Evolutionary conservation across 2,888 invertebrate genomes (phyloP).

Genomic region (Agapetus fuscipes): DNA sequence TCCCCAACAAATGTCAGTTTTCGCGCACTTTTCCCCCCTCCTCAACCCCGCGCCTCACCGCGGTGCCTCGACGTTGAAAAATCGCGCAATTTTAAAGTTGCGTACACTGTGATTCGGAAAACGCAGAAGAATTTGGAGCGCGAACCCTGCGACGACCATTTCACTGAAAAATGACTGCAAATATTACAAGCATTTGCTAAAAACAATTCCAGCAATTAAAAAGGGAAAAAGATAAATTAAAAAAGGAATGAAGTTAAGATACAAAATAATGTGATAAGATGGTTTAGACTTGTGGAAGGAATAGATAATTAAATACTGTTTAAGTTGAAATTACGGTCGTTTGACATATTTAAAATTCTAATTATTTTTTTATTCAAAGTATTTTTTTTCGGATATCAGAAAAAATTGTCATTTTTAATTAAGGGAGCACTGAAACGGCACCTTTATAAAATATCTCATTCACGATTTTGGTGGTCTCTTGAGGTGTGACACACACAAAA

Average conservation of each 20-base stretch:
- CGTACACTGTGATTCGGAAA: constrained; percentile 19
- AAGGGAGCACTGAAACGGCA: too few species aligned
- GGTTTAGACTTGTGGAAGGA: too few species aligned
- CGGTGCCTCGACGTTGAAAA: constrained; percentile 22
- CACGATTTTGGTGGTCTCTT: too few species aligned
- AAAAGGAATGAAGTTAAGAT: neutral
- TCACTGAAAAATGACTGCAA: too few species aligned
- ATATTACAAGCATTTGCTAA: too few species aligned
- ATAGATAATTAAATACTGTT: neutral
- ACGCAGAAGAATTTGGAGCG: constrained; percentile 14
- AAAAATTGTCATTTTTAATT: too few species aligned
- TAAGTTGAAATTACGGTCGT: too few species aligned
- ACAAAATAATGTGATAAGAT: neutral
- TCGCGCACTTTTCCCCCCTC: neutral
- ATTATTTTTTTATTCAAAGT: neutral
- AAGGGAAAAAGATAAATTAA: neutral
- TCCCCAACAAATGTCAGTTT: neutral
- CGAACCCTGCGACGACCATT: constrained; percentile 6
- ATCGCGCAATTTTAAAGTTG: constrained; percentile 22
- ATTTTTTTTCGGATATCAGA: neutral
- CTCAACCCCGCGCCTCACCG: too few species aligned
- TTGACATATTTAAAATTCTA: neutral
- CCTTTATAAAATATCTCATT: too few species aligned
- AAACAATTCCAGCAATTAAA: too few species aligned
- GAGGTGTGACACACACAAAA: too few species aligned